Conservation (phyloP, 2,113 vertebrate genomes). For the Paradisaea rubra region DNA sequence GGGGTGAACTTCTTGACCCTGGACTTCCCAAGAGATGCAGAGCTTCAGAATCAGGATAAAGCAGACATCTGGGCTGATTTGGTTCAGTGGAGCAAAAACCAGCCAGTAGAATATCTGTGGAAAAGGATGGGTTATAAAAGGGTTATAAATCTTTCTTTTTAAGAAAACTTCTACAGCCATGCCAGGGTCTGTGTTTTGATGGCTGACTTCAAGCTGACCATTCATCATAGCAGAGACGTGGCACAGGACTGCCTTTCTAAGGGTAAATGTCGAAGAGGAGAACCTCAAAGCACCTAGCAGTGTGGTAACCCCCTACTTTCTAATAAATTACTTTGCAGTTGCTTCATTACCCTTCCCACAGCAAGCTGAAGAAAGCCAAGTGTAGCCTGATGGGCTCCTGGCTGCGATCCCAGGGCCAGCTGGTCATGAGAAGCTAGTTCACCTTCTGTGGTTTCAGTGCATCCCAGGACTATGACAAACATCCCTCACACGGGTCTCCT, state of each 20-base stretch:
- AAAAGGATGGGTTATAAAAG: not conserved
- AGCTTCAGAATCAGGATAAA: not conserved
- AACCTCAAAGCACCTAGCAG: not conserved
- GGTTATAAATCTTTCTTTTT: not conserved
- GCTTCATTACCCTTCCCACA: not conserved
- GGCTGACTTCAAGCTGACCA: not conserved
- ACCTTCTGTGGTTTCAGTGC: not conserved
- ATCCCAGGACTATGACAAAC: not conserved
- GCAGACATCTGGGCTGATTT: not conserved
- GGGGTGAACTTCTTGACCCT: slow-evolving; percentile 35
- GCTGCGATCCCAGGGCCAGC: rapidly evolving
- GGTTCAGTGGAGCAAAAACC: not conserved
- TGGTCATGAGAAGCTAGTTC: not conserved
- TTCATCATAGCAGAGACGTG: not conserved
- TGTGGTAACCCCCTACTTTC: not conserved
- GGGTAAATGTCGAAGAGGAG: not conserved
- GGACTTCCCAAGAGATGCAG: not conserved
- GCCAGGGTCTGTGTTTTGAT: not conserved
- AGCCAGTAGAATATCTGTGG: not conserved
- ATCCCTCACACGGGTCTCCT: not conserved
- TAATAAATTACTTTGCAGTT: not conserved
- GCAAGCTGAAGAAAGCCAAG: not conserved
- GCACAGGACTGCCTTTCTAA: not conserved
- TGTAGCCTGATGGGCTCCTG: rapidly evolving
- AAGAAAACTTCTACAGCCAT: not conserved